A percentile compares a stretch with the other conserved stretches of the same genome.
These are phyloP conservation scores for Colletes latitarsis DNA, from an alignment of 1,140 invertebrate species.

Conservation along the genomic window DNA sequence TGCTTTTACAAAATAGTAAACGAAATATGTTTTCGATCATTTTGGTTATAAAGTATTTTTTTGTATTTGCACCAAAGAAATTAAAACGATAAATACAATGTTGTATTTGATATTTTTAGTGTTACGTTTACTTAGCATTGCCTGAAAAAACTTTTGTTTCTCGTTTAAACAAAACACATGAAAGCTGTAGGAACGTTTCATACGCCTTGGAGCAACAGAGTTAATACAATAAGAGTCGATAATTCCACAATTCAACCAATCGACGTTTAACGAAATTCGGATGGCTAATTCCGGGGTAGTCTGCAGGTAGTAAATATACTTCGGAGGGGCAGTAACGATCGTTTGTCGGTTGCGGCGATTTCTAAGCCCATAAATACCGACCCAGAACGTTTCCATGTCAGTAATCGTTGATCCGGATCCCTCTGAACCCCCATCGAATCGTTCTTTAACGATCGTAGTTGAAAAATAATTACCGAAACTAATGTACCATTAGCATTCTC, in stretches of 20 bases:
- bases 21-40: not conserved
- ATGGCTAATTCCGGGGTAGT: not conserved
- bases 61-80: too few species aligned
- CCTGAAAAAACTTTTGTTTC: too few species aligned
- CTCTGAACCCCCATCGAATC: conserved; percentile 11
- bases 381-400: conserved; percentile 39
- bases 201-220: too few species aligned
- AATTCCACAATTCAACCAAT: not conserved
- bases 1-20: not conserved
- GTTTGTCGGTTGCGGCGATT: conserved; percentile 58
- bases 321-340: conserved; percentile 59
- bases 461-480: conserved; percentile 39
- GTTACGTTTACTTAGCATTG: too few species aligned
- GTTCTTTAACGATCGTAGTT: conserved; percentile 46
- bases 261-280: not conserved
- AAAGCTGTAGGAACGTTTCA: too few species aligned
- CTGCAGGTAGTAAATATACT: conserved; percentile 55
- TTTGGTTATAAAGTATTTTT: too few species aligned
- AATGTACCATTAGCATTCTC: conserved; percentile 23
- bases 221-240: not conserved
- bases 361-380: conserved; percentile 60
- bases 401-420: conserved; percentile 55
- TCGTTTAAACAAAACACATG: too few species aligned
- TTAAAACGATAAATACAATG: too few species aligned
- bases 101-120: too few species aligned